Base-by-base conservation (phyloP, 2,113 vertebrate species). In the Pygoscelis adeliae region DNA sequence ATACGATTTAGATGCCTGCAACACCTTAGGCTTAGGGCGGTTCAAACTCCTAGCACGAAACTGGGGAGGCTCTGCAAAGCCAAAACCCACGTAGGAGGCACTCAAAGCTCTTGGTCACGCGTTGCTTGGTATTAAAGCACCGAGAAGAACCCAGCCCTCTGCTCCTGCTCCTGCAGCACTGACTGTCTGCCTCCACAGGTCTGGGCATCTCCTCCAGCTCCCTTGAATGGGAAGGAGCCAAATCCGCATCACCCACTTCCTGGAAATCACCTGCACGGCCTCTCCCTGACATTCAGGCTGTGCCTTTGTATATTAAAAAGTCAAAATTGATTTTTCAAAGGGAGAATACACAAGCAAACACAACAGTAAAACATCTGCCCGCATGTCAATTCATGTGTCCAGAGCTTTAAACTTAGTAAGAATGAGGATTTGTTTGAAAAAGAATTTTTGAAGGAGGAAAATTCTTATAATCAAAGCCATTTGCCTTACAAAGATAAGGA, bases 1-100 rank as follows among this genome's bases (percentile, higher is more conserved):
- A 4, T 0, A 10, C 13, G 46, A 50, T 59, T 58, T 34, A 8
- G 30, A 22, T 29, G 46, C 72, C 62, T 34, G 3, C 38, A 46
- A 13, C 0, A 0, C 19, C 20, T 36, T 17, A 18, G 12, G 42
- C 19, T n/a, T 12, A 20, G 8, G 44, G 21, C 0, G 4, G 7
- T 16, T 61, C 15, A 42, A 61, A 40, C 10, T 25, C 34, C 62
- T 25, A 29, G n/a, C 27, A 23, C 1, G 1, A 1, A 61, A 6
- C 6, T 4, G 13, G 34, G 21, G 27, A 32, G 18, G n/a, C 13
- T 82, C 44, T 47, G 27, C 23, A 67, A 49, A 50, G 40, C 40
- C 53, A 52, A 32, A 11, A 4, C 36, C 38, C 22, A 5, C 1
- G 12, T 0, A 21, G 20, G 66, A 86, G 78, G 6, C 4, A 52